These are phyloP conservation scores for Poecilia gillii DNA, from an alignment of 2,797 vertebrate genomes.

Conservation along the genomic window DNA sequence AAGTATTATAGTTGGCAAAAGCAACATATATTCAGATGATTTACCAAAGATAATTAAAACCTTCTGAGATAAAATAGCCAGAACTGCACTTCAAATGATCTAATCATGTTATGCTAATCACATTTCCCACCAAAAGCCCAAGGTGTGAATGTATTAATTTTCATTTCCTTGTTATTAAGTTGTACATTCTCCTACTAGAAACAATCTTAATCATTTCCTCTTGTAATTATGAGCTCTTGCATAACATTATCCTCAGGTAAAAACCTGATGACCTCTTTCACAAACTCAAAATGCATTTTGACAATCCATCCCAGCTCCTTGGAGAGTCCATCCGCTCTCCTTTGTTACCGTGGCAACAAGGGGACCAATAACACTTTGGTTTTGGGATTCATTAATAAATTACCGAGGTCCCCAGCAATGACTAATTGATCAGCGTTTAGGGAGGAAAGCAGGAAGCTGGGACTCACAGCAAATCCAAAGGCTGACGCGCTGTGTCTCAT, in stretches of 20 bases:
- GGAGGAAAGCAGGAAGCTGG: conserved; percentile 34
- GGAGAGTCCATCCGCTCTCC: conserved; percentile 30
- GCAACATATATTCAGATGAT: not conserved
- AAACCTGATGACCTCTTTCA: conserved; percentile 11
- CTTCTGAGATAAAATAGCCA: conserved; percentile 35
- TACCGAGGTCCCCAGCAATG: conserved; percentile 49
- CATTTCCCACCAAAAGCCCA: conserved; percentile 16
- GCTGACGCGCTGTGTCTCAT: conserved; percentile 98
- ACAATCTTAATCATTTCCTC: conserved; percentile 17
- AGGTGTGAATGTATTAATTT: conserved; percentile 31
- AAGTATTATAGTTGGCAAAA: not conserved
- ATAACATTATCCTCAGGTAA: conserved; percentile 5
- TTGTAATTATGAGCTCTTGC: conserved; percentile 4
- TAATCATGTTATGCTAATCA: conserved; percentile 51
- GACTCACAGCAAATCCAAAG: conserved; percentile 99
- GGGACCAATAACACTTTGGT: conserved; percentile 53
- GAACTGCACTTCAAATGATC: conserved; percentile 36
- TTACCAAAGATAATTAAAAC: conserved; percentile 41
- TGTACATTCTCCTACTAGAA: conserved; percentile 10
- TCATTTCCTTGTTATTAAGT: conserved; percentile 19
- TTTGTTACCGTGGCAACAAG: conserved; percentile 71
- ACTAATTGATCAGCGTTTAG: conserved; percentile 69
- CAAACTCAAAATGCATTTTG: conserved; percentile 23
- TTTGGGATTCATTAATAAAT: conserved; percentile 60
- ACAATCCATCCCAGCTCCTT: conserved; percentile 21